A percentile compares a stretch with the other conserved stretches of the same genome.
phyloP scores from a whole-genome alignment of 2,888 invertebrate genomes.

The Periphyllus acericola region DNA sequence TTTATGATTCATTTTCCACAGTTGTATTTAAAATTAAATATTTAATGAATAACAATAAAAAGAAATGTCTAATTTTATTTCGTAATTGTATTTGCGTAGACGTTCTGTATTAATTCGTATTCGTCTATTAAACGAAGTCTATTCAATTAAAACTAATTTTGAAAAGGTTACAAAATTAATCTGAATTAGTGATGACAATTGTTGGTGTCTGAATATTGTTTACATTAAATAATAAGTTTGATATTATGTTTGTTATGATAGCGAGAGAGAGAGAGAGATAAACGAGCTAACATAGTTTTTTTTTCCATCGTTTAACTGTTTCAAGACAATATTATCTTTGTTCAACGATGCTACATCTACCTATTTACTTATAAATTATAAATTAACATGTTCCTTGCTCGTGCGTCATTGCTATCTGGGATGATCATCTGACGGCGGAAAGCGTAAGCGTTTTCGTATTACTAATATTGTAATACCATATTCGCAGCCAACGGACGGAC shows the following conservation, averaged over 20 bases:
- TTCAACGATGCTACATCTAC: background rate
- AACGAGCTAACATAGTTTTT: background rate
- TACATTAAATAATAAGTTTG: background rate
- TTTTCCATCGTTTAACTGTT: background rate
- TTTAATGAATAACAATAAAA: too few relatives aligned
- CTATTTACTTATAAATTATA: background rate
- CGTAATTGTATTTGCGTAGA: too few relatives aligned
- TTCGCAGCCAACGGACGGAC: slow-evolving; percentile 21
- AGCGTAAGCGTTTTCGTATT: slow-evolving; percentile 24
- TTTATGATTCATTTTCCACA: too few relatives aligned
- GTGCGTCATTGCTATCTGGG: slow-evolving; percentile 36
- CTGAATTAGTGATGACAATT: too few relatives aligned
- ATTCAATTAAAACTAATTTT: too few relatives aligned
- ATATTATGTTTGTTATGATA: background rate
- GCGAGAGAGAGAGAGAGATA: too few relatives aligned
- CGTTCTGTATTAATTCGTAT: too few relatives aligned
- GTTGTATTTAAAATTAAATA: too few relatives aligned
- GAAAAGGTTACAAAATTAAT: too few relatives aligned
- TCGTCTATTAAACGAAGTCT: too few relatives aligned
- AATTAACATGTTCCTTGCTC: background rate
- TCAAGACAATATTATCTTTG: background rate
- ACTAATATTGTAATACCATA: slow-evolving; percentile 31
- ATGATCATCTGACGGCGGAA: slow-evolving; percentile 34
- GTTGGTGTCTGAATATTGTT: too few relatives aligned
- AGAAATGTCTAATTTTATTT: too few relatives aligned